Evolutionary conservation across 2,888 invertebrate genomes (phyloP).

Genomic region (Clitarchus hookeri): DNA sequence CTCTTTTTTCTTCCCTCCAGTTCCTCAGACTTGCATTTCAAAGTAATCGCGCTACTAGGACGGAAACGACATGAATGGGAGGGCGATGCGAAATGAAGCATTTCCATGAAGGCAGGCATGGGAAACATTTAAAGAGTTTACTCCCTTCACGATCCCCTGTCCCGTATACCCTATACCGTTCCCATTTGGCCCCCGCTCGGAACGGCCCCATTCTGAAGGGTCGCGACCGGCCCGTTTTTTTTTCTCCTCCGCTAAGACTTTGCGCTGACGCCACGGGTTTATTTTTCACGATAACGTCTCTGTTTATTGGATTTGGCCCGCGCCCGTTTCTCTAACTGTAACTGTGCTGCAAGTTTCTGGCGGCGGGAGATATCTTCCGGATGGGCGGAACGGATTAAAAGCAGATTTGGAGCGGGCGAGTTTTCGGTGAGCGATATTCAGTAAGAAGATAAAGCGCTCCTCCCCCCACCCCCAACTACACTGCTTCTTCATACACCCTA

Average conservation of each 20-base stretch:
- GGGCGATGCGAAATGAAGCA: slow-evolving; percentile 14
- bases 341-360: not conserved
- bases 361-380: slow-evolving; percentile 28
- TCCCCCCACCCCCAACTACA: not conserved
- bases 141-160: not conserved
- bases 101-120: not conserved
- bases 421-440: slow-evolving; percentile 24
- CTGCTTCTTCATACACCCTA: not conserved
- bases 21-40: slow-evolving; percentile 6
- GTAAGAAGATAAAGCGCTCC: slow-evolving; percentile 25
- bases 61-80: not conserved
- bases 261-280: slow-evolving; percentile 15
- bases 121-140: slow-evolving; percentile 8
- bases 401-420: slow-evolving; percentile 26
- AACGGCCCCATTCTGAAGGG: not conserved
- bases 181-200: not conserved
- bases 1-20: not conserved
- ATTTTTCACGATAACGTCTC: slow-evolving; percentile 25
- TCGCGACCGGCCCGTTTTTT: not conserved
- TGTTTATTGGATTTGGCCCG: slow-evolving; percentile 31
- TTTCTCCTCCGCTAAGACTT: not conserved
- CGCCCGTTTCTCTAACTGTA: slow-evolving; percentile 22
- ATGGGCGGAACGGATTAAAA: slow-evolving; percentile 29
- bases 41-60: not conserved
- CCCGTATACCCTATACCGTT: not conserved